Evolutionary conservation across 2,888 invertebrate genomes (phyloP).

Genomic region (Neoaliturus tenellus): DNA sequence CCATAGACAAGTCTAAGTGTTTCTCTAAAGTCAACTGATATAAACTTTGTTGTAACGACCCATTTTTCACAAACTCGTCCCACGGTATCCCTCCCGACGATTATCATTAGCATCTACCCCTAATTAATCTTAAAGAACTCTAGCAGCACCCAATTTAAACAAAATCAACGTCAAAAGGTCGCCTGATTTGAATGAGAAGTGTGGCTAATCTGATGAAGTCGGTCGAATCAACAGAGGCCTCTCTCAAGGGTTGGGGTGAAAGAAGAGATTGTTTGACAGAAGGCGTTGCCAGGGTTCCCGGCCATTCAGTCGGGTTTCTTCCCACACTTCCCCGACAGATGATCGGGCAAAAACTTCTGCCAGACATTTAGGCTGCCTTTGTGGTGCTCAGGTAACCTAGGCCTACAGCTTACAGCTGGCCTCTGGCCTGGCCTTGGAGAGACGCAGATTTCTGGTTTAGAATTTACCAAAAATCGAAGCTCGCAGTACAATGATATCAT

Average conservation of each 20-base stretch:
- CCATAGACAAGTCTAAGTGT: no score
- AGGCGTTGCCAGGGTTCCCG: slow-evolving; percentile 38
- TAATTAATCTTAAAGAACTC: not conserved
- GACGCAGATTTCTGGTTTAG: no score
- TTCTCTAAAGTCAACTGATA: no score
- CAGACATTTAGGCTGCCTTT: slow-evolving; percentile 35
- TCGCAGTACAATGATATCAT: no score
- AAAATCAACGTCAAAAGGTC: slow-evolving; percentile 1
- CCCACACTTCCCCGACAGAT: slow-evolving; percentile 49
- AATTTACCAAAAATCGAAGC: no score
- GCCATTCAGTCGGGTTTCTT: slow-evolving; percentile 47
- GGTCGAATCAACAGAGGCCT: no score
- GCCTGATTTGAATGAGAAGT: slow-evolving; percentile 4
- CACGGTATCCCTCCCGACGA: no score
- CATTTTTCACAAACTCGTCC: no score
- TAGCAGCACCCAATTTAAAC: not conserved
- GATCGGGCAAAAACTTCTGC: slow-evolving; percentile 52
- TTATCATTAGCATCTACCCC: no score
- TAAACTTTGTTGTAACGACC: no score
- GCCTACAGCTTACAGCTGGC: slow-evolving; percentile 34
- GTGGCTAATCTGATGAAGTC: slow-evolving; percentile 33
- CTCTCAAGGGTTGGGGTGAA: slow-evolving; percentile 18
- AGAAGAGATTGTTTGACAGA: slow-evolving; percentile 47
- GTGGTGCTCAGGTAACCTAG: slow-evolving; percentile 36
- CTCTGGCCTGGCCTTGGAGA: not conserved